These are phyloP conservation scores for Tarsius wallacei DNA, from an alignment of 2,797 vertebrate genomes.

Conservation along the genomic window DNA sequence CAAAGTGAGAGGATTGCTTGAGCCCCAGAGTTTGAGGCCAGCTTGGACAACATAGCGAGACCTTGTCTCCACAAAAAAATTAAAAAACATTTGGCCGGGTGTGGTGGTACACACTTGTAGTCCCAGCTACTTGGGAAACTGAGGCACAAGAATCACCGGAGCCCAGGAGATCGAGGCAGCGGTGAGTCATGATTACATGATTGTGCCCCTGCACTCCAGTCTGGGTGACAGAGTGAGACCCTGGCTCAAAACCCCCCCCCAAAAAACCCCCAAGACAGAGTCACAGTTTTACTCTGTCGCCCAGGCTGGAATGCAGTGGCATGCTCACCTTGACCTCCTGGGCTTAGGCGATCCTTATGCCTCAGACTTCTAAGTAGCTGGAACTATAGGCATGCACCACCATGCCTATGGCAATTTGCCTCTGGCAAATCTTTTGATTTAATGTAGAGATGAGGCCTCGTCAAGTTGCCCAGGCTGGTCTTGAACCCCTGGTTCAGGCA, in stretches of 20 bases:
- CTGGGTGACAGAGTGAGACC: background rate
- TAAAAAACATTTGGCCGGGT: background rate
- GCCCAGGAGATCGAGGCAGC: background rate
- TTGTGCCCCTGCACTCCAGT: background rate
- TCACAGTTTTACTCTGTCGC: too few relatives aligned
- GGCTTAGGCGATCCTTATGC: too few relatives aligned
- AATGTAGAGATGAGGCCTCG: too few relatives aligned
- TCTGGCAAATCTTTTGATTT: too few relatives aligned
- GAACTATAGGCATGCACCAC: too few relatives aligned
- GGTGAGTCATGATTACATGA: background rate
- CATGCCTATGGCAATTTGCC: too few relatives aligned
- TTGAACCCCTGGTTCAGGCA: too few relatives aligned
- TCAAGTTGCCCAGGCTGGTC: too few relatives aligned
- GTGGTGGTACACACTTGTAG: background rate
- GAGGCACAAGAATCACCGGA: background rate
- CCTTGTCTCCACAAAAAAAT: background rate
- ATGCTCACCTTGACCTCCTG: too few relatives aligned
- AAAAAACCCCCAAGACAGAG: background rate
- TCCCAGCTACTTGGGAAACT: background rate
- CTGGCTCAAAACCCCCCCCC: background rate
- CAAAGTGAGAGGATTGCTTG: background rate
- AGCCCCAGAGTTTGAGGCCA: background rate
- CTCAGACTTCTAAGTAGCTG: too few relatives aligned
- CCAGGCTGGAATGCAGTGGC: too few relatives aligned
- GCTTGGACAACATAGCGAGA: background rate